Percentiles rank a stretch among this genome's conserved stretches.
Conservation (phyloP, 2,888 invertebrate genomes). For the Germaria angustata region DNA sequence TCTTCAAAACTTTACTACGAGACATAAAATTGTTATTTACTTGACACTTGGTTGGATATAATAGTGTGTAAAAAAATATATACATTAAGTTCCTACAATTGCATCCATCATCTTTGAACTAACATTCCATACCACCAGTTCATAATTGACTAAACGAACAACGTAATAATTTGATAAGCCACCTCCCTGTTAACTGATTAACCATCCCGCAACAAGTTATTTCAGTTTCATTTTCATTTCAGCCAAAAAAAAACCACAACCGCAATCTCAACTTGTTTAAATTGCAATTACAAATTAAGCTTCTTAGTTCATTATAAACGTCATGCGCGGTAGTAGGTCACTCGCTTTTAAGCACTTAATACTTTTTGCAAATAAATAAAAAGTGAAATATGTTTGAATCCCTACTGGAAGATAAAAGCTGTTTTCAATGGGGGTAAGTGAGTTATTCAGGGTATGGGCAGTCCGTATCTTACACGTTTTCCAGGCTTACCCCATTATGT, state of each 20-base stretch:
- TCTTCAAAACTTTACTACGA: neutral
- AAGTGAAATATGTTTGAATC: too few relatives aligned
- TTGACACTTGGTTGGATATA: neutral
- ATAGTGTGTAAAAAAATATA: neutral
- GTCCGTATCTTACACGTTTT: neutral
- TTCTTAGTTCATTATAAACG: neutral
- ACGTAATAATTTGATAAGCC: slow-evolving; percentile 4
- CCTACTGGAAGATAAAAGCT: too few relatives aligned
- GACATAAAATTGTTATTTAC: slow-evolving; percentile 31
- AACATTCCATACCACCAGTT: neutral
- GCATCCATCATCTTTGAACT: slow-evolving; percentile 25
- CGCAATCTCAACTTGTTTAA: neutral
- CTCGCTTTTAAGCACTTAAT: too few relatives aligned
- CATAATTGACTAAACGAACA: neutral
- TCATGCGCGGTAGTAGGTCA: too few relatives aligned
- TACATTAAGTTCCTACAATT: slow-evolving; percentile 14
- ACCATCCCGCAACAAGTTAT: slow-evolving; percentile 27
- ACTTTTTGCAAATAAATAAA: too few relatives aligned
- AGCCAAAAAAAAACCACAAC: slow-evolving; percentile 6
- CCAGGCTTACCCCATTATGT: neutral
- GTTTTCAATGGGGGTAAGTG: neutral
- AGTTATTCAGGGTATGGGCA: neutral
- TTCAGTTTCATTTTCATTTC: slow-evolving; percentile 28
- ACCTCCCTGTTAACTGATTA: neutral
- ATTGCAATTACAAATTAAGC: slow-evolving; percentile 14